Evolutionary conservation across 2,113 vertebrate genomes (phyloP), one percentile per base, ranked within the genome.

Genomic region (Nyctereutes procyonoides): DNA sequence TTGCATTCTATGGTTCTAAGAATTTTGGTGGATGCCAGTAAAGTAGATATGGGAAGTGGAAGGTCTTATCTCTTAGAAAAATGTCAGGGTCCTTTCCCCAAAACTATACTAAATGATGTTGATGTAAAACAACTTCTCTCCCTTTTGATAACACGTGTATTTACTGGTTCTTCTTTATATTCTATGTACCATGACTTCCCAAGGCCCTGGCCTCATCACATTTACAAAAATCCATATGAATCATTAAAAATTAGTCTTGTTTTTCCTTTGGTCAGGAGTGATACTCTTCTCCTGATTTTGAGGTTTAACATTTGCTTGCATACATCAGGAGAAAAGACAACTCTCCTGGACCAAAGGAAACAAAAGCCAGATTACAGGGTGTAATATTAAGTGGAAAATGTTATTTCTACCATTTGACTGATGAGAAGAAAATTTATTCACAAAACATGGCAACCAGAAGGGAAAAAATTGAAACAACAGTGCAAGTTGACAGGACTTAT

Each of bases 11-110:
- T 82, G 58, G 32, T 81, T 95, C 35, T 12, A 82, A 73, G 65
- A 93, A 96, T 82, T 55, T 60, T 20, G 15, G 60, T 88, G 38
- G 24, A 79, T 73, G 22, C 38, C 56, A 85, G 48, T 86, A 38
- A 95, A 80, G n/a, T 5, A 93, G 53, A 83, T 86, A 74, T 38
- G 62, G 56, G 77, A 97, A 97, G 53, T 88, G 22, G 8, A 6
- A 84, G 65, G 82, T 73, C 51, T 79, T 82, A 84, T 22, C 32
- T 90, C 48, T 35, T 3, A 87, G 67, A 74, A 89, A 67, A 80
- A 88, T 20, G n/a, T 74, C 63, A 96, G 16, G 35, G 48, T 73
- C 43, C 80, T 88, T 96, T 88, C 86, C n/a, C 32, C 12, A 79
- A 58, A 94, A 35, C 19, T 55, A 3, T 19, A 69, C 15, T 38